Evolutionary conservation across 2,888 invertebrate genomes (phyloP).

Genomic region (Notocelia uddmanniana): DNA sequence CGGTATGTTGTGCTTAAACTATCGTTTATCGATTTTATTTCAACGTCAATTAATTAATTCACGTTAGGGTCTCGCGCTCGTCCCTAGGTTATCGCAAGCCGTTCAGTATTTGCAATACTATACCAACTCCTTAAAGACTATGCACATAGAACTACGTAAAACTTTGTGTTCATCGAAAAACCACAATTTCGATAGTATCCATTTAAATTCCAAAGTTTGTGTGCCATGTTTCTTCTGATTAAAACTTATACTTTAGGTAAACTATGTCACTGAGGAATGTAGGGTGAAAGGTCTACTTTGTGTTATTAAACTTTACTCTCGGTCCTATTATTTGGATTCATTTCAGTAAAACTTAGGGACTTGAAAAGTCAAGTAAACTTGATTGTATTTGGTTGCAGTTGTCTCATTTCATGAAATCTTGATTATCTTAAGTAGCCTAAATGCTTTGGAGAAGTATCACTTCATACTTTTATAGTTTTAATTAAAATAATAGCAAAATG

Average conservation of each 20-base stretch:
- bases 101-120: constrained; percentile 25
- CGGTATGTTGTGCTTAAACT: neutral
- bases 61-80: neutral
- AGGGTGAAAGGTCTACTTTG: neutral
- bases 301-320: neutral
- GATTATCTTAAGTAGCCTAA: neutral
- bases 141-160: neutral
- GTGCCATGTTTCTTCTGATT: neutral
- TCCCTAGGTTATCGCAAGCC: constrained; percentile 34
- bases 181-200: neutral
- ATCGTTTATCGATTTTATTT: neutral
- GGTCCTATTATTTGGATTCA: neutral
- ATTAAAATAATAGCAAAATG: neutral
- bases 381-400: neutral
- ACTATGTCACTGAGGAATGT: neutral
- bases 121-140: neutral
- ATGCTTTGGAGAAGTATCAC: neutral
- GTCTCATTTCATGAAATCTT: neutral
- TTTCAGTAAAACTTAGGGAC: neutral
- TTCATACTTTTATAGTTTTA: neutral
- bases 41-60: constrained; percentile 14
- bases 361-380: neutral
- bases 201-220: neutral
- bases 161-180: neutral
- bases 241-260: neutral